Evolutionary conservation across 1,140 invertebrate genomes (phyloP), one percentile per base, ranked within the genome.

Genomic region (Chironomus tepperi): DNA sequence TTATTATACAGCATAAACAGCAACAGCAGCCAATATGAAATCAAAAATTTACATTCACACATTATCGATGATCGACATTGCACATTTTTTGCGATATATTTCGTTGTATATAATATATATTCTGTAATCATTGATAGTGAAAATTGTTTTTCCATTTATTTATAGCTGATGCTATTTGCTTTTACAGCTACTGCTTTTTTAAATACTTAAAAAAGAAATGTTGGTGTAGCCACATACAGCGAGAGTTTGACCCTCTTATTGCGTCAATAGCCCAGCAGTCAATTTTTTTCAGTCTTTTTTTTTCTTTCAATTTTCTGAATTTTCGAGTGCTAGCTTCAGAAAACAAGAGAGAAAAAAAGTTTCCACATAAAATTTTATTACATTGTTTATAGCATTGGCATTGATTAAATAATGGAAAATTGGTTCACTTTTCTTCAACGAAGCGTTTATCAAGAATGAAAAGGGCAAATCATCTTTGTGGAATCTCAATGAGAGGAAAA

Each of bases 331-430:
- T 12, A 7, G n/a, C 2, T 2, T 70, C 65, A 70, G 19, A 15
- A 70, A 2, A 70, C 3, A 19, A 19, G 65, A 8, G 16, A 10
- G 3, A 70, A 21, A 21, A 21, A 70, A 70, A 70, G 16, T 70
- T 70, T 70, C 65, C 16, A 21, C 65, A 70, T 70, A 70, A 70
- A 70, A 70, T 70, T 70, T 70, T 70, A 70, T 70, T 70, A 70
- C 65, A 70, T 70, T 70, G 65, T 70, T 70, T 70, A 70, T 70
- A 21, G 65, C 19, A 19, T 70, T 70, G 65, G 15, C 65, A 70
- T 70, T 70, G 65, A 70, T 70, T 70, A 70, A 70, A 70, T 0
- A 57, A 57, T 57, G 12, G 47, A 57, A 57, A 57, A 57, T 57
- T 57, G 47, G 47, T 15, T 57, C 47, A 57, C 47, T 57, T 57